These are phyloP conservation scores for Heptranchias perlo DNA, from an alignment of 2,113 vertebrate genomes.

Conservation along the genomic window DNA sequence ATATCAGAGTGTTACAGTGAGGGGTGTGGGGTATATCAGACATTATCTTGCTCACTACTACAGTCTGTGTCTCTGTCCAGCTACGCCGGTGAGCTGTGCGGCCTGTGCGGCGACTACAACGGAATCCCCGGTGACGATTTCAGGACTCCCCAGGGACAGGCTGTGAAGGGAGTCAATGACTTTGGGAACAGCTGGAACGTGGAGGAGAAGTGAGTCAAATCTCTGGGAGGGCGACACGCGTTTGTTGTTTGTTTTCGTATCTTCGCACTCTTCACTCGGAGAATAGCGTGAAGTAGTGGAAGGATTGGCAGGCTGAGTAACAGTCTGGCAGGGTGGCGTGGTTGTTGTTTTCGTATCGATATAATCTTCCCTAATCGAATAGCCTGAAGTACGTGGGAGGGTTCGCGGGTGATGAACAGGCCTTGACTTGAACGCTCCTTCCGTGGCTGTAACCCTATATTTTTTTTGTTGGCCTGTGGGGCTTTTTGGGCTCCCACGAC, in stretches of 20 bases:
- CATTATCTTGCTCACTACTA: not conserved
- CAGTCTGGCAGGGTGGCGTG: not conserved
- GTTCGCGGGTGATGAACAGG: too few relatives aligned
- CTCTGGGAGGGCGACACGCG: too few relatives aligned
- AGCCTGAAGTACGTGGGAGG: too few relatives aligned
- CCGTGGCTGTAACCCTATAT: too few relatives aligned
- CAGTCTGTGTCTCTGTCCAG: slow-evolving; percentile 42
- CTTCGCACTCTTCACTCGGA: too few relatives aligned
- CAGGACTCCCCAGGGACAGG: slow-evolving; percentile 55
- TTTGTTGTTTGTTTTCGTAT: not conserved
- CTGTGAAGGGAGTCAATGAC: slow-evolving; percentile 49
- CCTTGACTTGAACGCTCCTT: too few relatives aligned
- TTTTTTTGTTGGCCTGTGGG: too few relatives aligned
- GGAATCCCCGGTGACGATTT: slow-evolving; percentile 57
- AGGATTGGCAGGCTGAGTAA: not conserved
- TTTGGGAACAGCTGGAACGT: slow-evolving; percentile 67
- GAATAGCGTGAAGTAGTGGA: not conserved
- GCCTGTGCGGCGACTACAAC: slow-evolving; percentile 64
- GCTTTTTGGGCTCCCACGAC: too few relatives aligned
- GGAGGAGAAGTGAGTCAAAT: slow-evolving; percentile 53
- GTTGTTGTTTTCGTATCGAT: too few relatives aligned
- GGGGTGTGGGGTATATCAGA: not conserved
- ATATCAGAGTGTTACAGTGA: not conserved
- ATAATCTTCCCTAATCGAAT: too few relatives aligned
- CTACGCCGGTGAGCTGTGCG: slow-evolving; percentile 56